Conservation (phyloP, 2,888 invertebrate genomes). For the Allygus modestus region DNA sequence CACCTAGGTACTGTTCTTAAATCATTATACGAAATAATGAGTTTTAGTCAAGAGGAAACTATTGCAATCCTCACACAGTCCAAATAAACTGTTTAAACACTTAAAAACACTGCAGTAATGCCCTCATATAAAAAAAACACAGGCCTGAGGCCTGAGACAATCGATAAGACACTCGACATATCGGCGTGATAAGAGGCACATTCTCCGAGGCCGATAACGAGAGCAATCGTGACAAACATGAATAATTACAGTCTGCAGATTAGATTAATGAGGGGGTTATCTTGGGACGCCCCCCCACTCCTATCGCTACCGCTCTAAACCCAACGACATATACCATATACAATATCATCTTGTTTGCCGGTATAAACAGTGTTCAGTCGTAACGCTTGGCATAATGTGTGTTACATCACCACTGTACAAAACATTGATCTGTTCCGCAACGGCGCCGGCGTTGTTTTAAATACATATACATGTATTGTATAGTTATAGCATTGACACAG, state of each 20-base stretch:
- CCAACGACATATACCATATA: neutral
- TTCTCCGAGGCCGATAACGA: neutral
- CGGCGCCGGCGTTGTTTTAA: too few species aligned
- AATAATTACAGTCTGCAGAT: constrained; percentile 44
- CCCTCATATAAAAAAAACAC: too few species aligned
- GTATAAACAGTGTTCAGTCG: neutral
- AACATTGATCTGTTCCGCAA: neutral
- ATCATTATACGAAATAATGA: too few species aligned
- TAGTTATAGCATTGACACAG: too few species aligned
- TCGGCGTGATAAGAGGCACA: neutral
- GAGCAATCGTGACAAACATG: constrained; percentile 31
- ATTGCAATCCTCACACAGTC: too few species aligned
- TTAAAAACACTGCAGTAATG: too few species aligned
- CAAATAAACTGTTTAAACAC: too few species aligned
- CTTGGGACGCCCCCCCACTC: constrained; percentile 4
- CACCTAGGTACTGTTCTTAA: too few species aligned
- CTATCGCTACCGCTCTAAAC: neutral
- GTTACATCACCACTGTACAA: neutral
- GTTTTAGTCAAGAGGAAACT: too few species aligned
- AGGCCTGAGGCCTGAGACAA: neutral
- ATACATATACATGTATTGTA: too few species aligned
- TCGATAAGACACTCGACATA: neutral
- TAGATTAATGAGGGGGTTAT: constrained; percentile 40
- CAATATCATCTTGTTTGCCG: neutral
- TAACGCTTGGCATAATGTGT: neutral